Percentiles rank a stretch among this genome's conserved stretches.
These are phyloP conservation scores for Mormoops blainvillei DNA, from an alignment of 2,113 vertebrate genomes.

Conservation along the genomic window DNA sequence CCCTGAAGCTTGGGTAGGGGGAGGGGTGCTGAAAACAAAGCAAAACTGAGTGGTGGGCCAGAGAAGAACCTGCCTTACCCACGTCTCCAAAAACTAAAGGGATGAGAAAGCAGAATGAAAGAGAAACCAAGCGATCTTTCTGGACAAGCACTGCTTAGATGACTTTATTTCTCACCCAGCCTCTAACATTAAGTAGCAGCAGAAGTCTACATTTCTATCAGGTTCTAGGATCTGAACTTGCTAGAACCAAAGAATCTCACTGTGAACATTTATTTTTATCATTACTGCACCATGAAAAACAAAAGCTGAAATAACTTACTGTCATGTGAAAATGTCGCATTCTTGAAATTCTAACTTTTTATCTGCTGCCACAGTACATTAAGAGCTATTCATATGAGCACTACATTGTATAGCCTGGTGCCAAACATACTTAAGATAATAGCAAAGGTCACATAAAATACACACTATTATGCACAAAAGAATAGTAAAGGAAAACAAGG, in stretches of 20 bases:
- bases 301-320: background rate
- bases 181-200: background rate
- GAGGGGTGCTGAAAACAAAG: background rate
- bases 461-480: background rate
- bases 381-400: background rate
- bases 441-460: background rate
- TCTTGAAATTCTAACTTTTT: slow-evolving; percentile 27
- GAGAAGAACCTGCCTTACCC: background rate
- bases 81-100: background rate
- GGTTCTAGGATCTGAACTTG: background rate
- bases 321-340: background rate
- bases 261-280: background rate
- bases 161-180: background rate
- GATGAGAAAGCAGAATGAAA: background rate
- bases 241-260: background rate
- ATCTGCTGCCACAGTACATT: background rate
- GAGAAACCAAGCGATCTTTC: background rate
- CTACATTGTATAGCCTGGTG: background rate
- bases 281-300: background rate
- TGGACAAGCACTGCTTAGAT: background rate
- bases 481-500: background rate
- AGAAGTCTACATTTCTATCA: background rate
- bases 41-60: background rate
- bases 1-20: background rate
- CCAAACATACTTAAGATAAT: background rate